Percentiles rank a stretch among this genome's conserved stretches.
These are phyloP conservation scores for Lymantria dispar DNA, from an alignment of 2,888 invertebrate species.

Conservation along the genomic window DNA sequence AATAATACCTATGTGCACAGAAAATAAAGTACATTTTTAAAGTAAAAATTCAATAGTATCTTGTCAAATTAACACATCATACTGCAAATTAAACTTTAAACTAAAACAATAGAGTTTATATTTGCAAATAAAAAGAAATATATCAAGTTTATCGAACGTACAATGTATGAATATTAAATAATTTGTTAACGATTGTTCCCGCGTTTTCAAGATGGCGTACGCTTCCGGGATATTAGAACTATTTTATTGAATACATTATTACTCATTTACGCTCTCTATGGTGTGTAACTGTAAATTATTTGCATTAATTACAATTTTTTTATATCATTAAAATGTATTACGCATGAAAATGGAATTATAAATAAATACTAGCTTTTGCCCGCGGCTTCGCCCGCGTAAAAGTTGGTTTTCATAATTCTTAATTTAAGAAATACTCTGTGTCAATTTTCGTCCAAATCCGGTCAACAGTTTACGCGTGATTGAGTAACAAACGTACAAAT, in stretches of 20 bases:
- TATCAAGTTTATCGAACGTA: conserved; percentile 23
- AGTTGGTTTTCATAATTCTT: no score
- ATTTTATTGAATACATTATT: conserved; percentile 30
- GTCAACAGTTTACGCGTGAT: no score
- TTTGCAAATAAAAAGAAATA: conserved; percentile 3
- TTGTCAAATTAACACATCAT: conserved; percentile 18
- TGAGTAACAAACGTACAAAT: no score
- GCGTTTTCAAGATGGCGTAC: conserved; percentile 26
- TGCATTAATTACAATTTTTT: conserved; percentile 6
- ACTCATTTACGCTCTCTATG: conserved; percentile 26
- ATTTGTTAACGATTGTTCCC: conserved; percentile 34
- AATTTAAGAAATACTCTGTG: no score
- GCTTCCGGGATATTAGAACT: conserved; percentile 38
- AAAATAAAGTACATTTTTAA: conserved; percentile 13
- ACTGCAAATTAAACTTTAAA: conserved; percentile 13
- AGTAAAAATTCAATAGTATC: not conserved
- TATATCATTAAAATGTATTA: no score
- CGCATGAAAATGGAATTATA: no score
- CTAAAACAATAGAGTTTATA: conserved; percentile 7
- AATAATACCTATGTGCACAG: conserved; percentile 7
- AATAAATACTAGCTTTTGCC: no score
- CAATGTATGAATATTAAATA: conserved; percentile 34
- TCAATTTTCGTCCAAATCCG: no score
- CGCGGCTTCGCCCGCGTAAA: no score
- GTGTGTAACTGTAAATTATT: conserved; percentile 25